These are phyloP conservation scores for Drosophila orosa DNA, from an alignment of 1,140 invertebrate species.

Conservation along the genomic window DNA sequence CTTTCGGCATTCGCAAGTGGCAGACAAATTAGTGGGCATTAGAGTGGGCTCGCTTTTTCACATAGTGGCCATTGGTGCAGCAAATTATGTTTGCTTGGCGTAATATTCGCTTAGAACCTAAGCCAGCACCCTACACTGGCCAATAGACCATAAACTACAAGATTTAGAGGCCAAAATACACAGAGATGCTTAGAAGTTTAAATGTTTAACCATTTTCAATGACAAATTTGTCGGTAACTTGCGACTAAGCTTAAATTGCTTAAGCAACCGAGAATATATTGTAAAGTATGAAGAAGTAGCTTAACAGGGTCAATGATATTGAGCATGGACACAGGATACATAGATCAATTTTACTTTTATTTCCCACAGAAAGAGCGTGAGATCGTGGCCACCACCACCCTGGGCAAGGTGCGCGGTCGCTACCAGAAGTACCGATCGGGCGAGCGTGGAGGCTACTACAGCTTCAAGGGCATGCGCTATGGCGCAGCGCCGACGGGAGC, in stretches of 20 bases:
- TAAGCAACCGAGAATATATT: not conserved
- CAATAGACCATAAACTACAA: conserved; percentile 12
- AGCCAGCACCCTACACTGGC: not conserved
- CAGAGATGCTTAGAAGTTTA: not conserved
- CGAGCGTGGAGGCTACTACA: conserved; percentile 85
- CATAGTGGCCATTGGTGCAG: conserved; percentile 14
- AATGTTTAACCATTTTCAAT: conserved; percentile 6
- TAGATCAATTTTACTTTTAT: not conserved
- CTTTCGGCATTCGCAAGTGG: conserved; percentile 26
- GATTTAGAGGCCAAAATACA: not conserved
- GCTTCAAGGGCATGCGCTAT: conserved; percentile 86
- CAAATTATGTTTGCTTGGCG: conserved; percentile 15
- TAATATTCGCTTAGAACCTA: conserved; percentile 14
- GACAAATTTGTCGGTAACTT: not conserved
- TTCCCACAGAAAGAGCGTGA: conserved; percentile 84
- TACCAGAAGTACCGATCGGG: conserved; percentile 85
- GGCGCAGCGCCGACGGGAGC: conserved; percentile 67
- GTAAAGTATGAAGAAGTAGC: too few species aligned
- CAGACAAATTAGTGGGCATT: conserved; percentile 32
- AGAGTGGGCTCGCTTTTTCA: conserved; percentile 18
- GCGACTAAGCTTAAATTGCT: not conserved
- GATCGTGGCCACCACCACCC: conserved; percentile 79
- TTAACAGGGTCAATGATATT: not conserved
- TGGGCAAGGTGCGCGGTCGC: conserved; percentile 85
- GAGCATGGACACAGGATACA: fast-evolving